These are phyloP conservation scores for Eueides isabella DNA, from an alignment of 1,140 invertebrate species.

Conservation along the genomic window DNA sequence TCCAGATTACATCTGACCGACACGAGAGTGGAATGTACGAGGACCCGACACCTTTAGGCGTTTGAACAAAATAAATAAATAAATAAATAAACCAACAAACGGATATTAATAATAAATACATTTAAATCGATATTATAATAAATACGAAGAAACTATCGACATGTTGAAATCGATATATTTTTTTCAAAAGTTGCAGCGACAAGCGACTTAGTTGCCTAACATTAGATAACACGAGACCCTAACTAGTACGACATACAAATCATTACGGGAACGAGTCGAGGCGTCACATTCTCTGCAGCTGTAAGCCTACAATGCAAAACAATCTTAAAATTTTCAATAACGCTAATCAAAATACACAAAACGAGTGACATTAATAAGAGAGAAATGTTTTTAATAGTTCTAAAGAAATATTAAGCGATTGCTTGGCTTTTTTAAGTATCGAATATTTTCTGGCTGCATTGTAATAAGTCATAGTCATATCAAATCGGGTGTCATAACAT, in stretches of 20 bases:
- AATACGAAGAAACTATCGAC: neutral
- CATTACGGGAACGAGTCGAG: slow-evolving; percentile 36
- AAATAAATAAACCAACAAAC: neutral
- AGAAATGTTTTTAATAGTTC: neutral
- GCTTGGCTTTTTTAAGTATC: too few species aligned
- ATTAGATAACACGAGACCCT: slow-evolving; percentile 79
- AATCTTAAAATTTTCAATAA: slow-evolving; percentile 8
- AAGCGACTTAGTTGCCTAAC: slow-evolving; percentile 76
- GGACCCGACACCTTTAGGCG: slow-evolving; percentile 80
- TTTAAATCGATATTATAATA: slow-evolving; percentile 2
- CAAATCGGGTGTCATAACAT: too few species aligned
- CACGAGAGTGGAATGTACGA: slow-evolving; percentile 74
- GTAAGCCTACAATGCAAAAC: slow-evolving; percentile 8
- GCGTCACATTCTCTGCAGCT: slow-evolving; percentile 12
- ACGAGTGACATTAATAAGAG: neutral
- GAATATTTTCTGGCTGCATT: too few species aligned
- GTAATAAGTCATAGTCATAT: too few species aligned
- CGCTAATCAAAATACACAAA: slow-evolving; percentile 3
- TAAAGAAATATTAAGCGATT: neutral
- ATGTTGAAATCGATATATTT: neutral
- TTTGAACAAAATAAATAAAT: slow-evolving; percentile 59
- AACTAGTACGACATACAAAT: slow-evolving; percentile 69
- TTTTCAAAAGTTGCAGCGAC: slow-evolving; percentile 41
- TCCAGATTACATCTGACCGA: slow-evolving; percentile 77
- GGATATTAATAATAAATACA: too few species aligned